Conservation (phyloP, 2,113 vertebrate species). For the Myocastor coypus region DNA sequence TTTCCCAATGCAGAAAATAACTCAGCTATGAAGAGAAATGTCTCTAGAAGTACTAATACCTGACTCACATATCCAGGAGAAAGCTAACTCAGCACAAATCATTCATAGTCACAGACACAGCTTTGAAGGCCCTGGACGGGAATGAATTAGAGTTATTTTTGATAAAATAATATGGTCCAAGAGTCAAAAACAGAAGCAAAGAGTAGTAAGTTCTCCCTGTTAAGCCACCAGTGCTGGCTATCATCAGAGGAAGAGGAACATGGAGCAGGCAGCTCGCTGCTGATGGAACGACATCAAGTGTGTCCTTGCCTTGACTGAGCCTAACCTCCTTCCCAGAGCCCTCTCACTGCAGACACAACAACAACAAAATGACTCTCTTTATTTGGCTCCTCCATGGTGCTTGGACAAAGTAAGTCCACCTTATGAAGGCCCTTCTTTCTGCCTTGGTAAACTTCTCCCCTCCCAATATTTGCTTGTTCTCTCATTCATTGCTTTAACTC, state of each 20-base stretch:
- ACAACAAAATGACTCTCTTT: neutral
- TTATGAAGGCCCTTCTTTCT: neutral
- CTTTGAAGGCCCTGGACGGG: neutral
- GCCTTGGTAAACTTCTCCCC: neutral
- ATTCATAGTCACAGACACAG: neutral
- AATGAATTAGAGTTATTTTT: neutral
- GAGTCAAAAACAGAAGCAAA: neutral
- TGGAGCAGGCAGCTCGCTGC: neutral
- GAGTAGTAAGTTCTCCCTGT: neutral
- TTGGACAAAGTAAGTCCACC: neutral
- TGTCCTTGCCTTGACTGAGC: no score
- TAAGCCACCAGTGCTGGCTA: neutral
- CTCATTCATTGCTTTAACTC: neutral
- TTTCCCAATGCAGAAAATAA: neutral
- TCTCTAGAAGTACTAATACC: neutral
- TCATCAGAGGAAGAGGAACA: no score
- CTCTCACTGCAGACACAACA: neutral
- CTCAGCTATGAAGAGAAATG: neutral
- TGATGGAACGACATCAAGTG: no score
- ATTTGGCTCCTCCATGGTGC: neutral
- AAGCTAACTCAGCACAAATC: neutral
- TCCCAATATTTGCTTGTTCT: neutral
- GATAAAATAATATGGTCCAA: neutral
- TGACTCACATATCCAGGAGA: neutral
- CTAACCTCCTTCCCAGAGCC: neutral